phyloP scores from a whole-genome alignment of 2,888 invertebrate genomes.

The Leucophora obtusa region DNA sequence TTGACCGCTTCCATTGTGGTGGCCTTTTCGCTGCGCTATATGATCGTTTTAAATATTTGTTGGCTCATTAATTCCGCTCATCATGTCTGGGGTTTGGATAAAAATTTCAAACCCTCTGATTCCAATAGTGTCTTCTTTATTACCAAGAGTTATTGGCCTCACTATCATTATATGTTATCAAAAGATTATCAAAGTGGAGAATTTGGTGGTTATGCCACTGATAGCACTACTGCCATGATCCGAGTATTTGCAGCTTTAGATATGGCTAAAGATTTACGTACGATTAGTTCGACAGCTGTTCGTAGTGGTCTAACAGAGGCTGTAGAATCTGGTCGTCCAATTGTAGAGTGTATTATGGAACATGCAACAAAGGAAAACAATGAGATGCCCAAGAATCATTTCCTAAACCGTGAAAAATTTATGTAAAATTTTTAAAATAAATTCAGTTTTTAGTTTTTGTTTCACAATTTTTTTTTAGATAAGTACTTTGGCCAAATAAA shows the following conservation, averaged over 20 bases:
- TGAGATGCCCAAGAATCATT: conserved; percentile 80
- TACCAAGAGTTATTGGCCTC: conserved; percentile 87
- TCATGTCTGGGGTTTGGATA: conserved; percentile 86
- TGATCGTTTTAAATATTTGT: conserved; percentile 82
- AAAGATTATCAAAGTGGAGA: conserved; percentile 91
- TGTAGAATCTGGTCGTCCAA: conserved; percentile 80
- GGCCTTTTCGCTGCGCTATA: conserved; percentile 84
- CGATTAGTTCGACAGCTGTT: conserved; percentile 82
- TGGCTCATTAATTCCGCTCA: conserved; percentile 87
- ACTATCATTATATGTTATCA: conserved; percentile 88
- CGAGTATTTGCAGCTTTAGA: conserved; percentile 85
- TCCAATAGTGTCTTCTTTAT: conserved; percentile 87
- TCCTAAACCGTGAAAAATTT: conserved; percentile 78
- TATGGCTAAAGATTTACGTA: conserved; percentile 82
- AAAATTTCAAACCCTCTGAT: conserved; percentile 85
- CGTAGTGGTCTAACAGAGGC: conserved; percentile 83
- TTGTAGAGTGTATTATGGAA: conserved; percentile 81
- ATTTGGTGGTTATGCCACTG: conserved; percentile 86
- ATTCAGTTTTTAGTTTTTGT: neutral
- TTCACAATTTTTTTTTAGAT: neutral
- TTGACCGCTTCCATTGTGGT: conserved; percentile 82
- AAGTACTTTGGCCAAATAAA: neutral
- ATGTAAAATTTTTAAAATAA: conserved; percentile 68
- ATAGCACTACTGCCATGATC: conserved; percentile 84
- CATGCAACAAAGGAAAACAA: conserved; percentile 77